phyloP scores from a whole-genome alignment of 2,113 vertebrate genomes.

The Chelonoidis abingdonii region DNA sequence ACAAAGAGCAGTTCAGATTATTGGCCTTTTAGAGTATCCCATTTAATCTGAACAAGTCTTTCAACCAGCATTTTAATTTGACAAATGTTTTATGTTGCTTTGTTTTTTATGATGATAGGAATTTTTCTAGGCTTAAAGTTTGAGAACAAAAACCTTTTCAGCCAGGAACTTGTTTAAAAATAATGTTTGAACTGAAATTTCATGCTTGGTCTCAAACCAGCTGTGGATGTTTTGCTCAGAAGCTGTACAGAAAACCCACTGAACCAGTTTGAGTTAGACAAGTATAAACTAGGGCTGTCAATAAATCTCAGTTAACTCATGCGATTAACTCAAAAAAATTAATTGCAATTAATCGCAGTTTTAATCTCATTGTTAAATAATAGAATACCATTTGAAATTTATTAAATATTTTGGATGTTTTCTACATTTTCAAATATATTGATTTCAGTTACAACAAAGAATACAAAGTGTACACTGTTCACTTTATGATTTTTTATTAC shows the following conservation, averaged over 20 bases:
- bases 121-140: neutral
- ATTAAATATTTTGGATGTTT: no score
- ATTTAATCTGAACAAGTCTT: neutral
- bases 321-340: no score
- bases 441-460: no score
- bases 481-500: no score
- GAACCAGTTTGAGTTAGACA: neutral
- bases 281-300: neutral
- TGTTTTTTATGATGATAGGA: neutral
- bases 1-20: neutral
- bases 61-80: neutral
- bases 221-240: neutral
- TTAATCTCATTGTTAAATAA: no score
- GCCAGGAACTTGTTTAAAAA: neutral
- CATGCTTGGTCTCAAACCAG: neutral
- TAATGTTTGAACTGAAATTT: neutral
- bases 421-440: no score
- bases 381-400: no score
- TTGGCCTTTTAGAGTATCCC: neutral
- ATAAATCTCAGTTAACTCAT: no score
- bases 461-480: no score
- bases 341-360: no score
- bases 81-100: neutral
- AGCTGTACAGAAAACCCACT: neutral
- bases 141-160: neutral